Evolutionary conservation across 2,888 invertebrate genomes (phyloP).

Genomic region (Trichopria drosophilae): DNA sequence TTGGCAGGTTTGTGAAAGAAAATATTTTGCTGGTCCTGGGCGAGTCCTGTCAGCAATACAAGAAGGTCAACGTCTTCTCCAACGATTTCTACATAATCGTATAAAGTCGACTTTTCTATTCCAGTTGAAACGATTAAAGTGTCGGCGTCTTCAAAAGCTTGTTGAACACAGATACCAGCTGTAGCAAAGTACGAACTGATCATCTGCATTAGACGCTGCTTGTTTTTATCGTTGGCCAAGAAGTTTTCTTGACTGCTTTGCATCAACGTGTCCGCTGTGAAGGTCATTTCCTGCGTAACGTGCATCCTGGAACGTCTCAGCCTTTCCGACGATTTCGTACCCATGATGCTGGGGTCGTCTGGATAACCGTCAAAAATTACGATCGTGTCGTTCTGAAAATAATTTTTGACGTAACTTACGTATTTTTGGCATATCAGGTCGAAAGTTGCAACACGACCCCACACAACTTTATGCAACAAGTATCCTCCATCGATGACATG

Average conservation of each 20-base stretch:
- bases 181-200: too few relatives aligned
- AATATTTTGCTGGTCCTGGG: conserved; percentile 21
- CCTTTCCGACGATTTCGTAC: too few relatives aligned
- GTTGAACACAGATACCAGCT: conserved; percentile 16
- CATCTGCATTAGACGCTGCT: conserved; percentile 39
- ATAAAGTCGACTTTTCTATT: conserved; percentile 9
- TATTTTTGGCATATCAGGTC: conserved; percentile 7
- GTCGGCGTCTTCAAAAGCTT: conserved; percentile 28
- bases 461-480: too few relatives aligned
- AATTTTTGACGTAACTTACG: conserved; percentile 5
- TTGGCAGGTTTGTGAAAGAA: conserved; percentile 25
- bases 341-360: too few relatives aligned
- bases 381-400: background rate
- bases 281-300: conserved; percentile 26
- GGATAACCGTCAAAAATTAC: conserved; percentile 19
- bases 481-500: too few relatives aligned
- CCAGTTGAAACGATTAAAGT: conserved; percentile 20
- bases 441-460: too few relatives aligned
- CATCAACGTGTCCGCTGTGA: conserved; percentile 29
- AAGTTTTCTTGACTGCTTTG: conserved; percentile 38
- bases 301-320: conserved; percentile 30
- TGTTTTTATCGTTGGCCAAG: conserved; percentile 36
- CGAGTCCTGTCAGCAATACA: conserved; percentile 33
- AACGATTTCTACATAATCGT: conserved; percentile 21
- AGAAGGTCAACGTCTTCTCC: conserved; percentile 39